Evolutionary conservation across 1,140 invertebrate genomes (phyloP).

Genomic region (Macrobrachium rosenbergii): DNA sequence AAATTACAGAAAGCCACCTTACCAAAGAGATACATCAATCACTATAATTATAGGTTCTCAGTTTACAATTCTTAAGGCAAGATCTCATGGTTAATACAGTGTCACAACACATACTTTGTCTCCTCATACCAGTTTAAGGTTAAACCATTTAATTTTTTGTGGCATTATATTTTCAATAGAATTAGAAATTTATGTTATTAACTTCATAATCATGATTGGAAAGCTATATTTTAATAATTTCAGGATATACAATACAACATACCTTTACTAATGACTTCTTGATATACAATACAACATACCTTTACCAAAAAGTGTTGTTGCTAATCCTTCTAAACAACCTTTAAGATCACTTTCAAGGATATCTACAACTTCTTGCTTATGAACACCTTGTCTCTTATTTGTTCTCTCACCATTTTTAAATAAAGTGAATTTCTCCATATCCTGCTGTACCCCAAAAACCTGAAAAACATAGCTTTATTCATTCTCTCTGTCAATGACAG

Average conservation of each 20-base stretch:
- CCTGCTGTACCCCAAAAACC: conserved; percentile 68
- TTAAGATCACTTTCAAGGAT: conserved; percentile 91
- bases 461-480: conserved; percentile 65
- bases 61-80: too few relatives aligned
- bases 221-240: neutral
- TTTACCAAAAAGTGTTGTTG: conserved; percentile 85
- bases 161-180: too few relatives aligned
- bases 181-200: too few relatives aligned
- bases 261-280: conserved; percentile 69
- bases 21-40: too few relatives aligned
- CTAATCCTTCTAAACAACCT: conserved; percentile 81
- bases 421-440: conserved; percentile 62
- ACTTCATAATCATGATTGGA: too few relatives aligned
- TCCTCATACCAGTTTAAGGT: too few relatives aligned
- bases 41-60: too few relatives aligned
- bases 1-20: too few relatives aligned
- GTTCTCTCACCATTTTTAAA: conserved; percentile 66
- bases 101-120: too few relatives aligned
- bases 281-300: conserved; percentile 70
- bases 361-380: conserved; percentile 89
- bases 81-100: too few relatives aligned
- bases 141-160: too few relatives aligned
- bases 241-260: conserved; percentile 3
- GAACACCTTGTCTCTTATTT: conserved; percentile 69
- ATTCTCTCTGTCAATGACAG: too few relatives aligned